Evolutionary conservation across 2,888 invertebrate species (phyloP).

Genomic region (Lingula anatina): DNA sequence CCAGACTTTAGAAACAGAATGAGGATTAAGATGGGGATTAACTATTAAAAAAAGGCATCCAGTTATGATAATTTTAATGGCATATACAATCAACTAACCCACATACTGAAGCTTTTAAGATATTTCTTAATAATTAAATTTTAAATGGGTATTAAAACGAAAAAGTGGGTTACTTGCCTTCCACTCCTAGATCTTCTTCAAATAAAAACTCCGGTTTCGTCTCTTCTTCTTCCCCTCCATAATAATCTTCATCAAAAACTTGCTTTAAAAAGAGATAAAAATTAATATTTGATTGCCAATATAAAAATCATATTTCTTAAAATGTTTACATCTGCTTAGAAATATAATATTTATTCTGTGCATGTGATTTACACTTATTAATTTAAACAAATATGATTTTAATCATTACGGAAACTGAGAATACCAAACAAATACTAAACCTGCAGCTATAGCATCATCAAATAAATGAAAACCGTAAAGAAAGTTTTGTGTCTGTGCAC

Average conservation of each 20-base stretch:
- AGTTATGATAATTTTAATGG: neutral
- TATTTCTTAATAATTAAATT: neutral
- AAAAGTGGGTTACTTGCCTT: slow-evolving; percentile 1
- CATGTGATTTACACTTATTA: slow-evolving; percentile 67
- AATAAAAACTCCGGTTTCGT: slow-evolving; percentile 69
- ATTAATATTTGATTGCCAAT: too few species aligned
- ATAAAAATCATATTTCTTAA: too few species aligned
- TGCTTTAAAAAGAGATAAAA: too few species aligned
- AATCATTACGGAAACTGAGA: too few species aligned
- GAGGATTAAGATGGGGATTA: too few species aligned
- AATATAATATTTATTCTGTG: slow-evolving; percentile 69
- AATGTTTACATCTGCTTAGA: slow-evolving; percentile 2
- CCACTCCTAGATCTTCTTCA: slow-evolving; percentile 6
- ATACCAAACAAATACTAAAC: too few species aligned
- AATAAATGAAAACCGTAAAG: too few species aligned
- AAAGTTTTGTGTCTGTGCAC: too few species aligned
- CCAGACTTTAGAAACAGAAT: too few species aligned
- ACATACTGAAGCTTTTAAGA: too few species aligned
- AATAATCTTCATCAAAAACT: slow-evolving; percentile 82
- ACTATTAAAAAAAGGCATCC: neutral
- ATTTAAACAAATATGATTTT: slow-evolving; percentile 76
- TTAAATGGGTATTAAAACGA: neutral
- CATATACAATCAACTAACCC: too few species aligned
- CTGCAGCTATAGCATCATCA: too few species aligned
- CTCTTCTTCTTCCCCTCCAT: slow-evolving; percentile 64